phyloP scores from a whole-genome alignment of 2,113 vertebrate species.

The Raphicerus campestris region DNA sequence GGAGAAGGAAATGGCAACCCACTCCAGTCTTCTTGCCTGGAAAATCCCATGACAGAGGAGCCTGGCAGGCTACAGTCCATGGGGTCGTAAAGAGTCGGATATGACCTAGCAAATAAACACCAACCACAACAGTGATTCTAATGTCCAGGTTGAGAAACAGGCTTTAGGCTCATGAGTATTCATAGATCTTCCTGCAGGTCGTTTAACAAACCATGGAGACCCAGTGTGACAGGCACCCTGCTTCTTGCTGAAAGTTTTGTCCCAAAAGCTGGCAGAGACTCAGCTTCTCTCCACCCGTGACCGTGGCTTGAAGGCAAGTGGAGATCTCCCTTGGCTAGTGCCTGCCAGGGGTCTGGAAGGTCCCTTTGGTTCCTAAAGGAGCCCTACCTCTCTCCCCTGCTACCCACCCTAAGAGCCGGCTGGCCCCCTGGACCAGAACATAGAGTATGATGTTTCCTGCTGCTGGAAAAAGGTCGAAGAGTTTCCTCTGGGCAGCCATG shows the following conservation, averaged over 20 bases:
- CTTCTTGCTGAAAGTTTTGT: background rate
- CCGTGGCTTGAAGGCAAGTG: background rate
- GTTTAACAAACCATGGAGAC: background rate
- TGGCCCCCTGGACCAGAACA: background rate
- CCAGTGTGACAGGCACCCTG: background rate
- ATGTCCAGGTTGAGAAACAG: background rate
- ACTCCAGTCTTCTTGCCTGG: background rate
- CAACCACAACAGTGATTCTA: background rate
- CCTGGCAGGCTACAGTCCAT: background rate
- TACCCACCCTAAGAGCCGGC: background rate
- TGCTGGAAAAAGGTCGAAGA: background rate
- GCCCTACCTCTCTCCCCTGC: background rate
- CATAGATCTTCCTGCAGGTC: background rate
- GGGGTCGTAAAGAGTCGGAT: background rate
- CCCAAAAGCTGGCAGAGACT: background rate
- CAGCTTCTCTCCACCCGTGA: background rate
- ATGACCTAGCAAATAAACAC: background rate
- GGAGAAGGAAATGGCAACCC: background rate
- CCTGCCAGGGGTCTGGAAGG: background rate
- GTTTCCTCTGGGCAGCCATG: background rate
- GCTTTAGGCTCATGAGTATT: background rate
- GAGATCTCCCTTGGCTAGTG: background rate
- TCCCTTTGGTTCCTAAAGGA: background rate
- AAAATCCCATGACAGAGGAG: background rate
- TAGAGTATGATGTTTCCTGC: background rate